Evolutionary conservation across 2,113 vertebrate genomes (phyloP).

Genomic region (Oryctolagus cuniculus): DNA sequence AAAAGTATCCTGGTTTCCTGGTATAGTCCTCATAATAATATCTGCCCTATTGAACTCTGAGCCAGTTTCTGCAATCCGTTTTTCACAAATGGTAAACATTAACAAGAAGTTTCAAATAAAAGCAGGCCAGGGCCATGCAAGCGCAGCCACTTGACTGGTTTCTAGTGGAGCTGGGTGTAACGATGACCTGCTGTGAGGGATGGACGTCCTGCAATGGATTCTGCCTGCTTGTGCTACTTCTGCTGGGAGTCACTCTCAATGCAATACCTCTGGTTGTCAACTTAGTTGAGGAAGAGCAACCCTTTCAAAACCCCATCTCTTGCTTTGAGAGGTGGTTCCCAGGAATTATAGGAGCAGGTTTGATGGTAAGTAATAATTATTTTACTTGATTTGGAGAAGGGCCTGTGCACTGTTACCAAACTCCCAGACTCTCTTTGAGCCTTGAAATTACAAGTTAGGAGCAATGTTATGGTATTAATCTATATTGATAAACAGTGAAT

Average conservation of each 20-base stretch:
- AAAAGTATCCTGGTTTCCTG: slow-evolving; percentile 20
- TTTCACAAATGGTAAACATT: slow-evolving; percentile 77
- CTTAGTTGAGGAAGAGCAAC: not conserved
- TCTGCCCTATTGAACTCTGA: slow-evolving; percentile 70
- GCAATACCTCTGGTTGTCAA: slow-evolving; percentile 71
- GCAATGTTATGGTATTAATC: not conserved
- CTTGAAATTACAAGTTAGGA: not conserved
- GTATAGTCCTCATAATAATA: slow-evolving; percentile 10
- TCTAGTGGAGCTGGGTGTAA: not conserved
- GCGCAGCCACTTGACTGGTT: not conserved
- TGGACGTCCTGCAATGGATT: slow-evolving; percentile 84
- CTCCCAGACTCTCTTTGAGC: not conserved
- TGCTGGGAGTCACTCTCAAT: slow-evolving; percentile 77
- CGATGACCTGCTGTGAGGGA: slow-evolving; percentile 85
- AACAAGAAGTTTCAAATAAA: slow-evolving; percentile 75
- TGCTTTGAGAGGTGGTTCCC: slow-evolving; percentile 86
- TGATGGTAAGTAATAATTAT: slow-evolving; percentile 81
- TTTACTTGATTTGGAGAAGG: not conserved
- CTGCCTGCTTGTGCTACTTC: slow-evolving; percentile 75
- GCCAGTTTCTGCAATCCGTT: slow-evolving; percentile 37
- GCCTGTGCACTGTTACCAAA: not conserved
- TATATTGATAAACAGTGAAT: not conserved
- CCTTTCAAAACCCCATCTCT: slow-evolving; percentile 78
- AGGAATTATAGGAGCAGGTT: slow-evolving; percentile 84
- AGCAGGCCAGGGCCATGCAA: not conserved